Evolutionary conservation across 2,888 invertebrate species (phyloP).

Genomic region (Apotomis betuletana): DNA sequence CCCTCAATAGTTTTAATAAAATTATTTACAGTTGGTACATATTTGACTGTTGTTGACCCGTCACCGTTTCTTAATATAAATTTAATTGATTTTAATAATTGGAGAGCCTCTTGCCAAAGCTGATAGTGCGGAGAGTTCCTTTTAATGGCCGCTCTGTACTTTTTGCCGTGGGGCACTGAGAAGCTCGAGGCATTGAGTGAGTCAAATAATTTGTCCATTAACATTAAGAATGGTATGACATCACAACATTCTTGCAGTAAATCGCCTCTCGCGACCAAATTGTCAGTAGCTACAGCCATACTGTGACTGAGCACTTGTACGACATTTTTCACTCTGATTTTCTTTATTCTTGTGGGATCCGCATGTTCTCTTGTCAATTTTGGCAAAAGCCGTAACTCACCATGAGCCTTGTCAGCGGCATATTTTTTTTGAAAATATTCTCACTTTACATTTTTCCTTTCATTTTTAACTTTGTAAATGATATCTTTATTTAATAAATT

Average conservation of each 20-base stretch:
- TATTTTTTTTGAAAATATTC: not conserved
- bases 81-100: conserved; percentile 32
- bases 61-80: conserved; percentile 12
- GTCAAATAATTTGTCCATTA: too few species aligned
- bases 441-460: too few species aligned
- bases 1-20: not conserved
- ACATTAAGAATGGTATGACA: not conserved
- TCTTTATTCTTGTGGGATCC: conserved; percentile 12
- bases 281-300: conserved; percentile 14
- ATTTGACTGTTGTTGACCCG: not conserved
- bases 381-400: conserved; percentile 22
- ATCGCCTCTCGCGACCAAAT: conserved; percentile 3
- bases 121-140: conserved; percentile 35
- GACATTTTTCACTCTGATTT: conserved; percentile 39
- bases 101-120: conserved; percentile 32
- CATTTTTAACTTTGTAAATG: too few species aligned
- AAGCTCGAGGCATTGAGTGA: not conserved
- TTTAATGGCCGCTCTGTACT: conserved; percentile 8
- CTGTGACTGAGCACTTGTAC: conserved; percentile 35
- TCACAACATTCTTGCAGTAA: not conserved
- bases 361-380: conserved; percentile 35
- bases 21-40: conserved; percentile 2
- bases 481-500: conserved; percentile 5
- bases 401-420: not conserved
- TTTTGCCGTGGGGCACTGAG: not conserved